Evolutionary conservation across 2,888 invertebrate genomes (phyloP), one percentile per base, ranked within the genome.

Genomic region (Ectemnius cavifrons): DNA sequence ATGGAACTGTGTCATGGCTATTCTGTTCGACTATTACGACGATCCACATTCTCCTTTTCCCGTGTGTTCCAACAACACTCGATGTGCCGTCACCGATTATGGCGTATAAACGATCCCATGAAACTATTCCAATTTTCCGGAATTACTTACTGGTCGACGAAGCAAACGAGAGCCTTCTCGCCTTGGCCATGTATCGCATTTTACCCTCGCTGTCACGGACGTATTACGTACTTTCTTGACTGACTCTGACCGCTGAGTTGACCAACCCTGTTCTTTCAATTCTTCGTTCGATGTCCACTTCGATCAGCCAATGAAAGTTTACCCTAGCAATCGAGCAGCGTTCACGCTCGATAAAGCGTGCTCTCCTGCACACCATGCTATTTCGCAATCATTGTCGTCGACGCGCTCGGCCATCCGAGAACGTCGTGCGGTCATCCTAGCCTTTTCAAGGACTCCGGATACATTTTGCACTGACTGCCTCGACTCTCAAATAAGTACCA

Each of bases 381-480:
- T 78, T 78, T 78, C 71, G 75, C 73, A 78, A 78, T 78, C 49
- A 78, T 73, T 73, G 78, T 75, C 71, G 69, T 79, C 78, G 78
- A 23, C 11, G 70, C 56, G 56, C 28, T 63, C 64, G 63, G 16
- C 69, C 73, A 77, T 73, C 77, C 73, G 23, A 23, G 23, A 23
- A 23, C 23, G 23, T 23, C 23, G 23, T 23, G 23, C 23, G 23
- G 23, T 56, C 65, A 70, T 79, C 67, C 2, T 73, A 78, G 75
- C 78, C 79, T 79, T 78, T 75, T 58, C 79, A 79, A 79, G 78
- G 78, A 63, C 75, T 59, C 73, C 67, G 58, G 64, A 72, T 37
- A 37, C 37, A 37, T 37, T 37, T 37, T 11, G 37, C 37, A 37
- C 37, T 1, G 8, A 8, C 6, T 37, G 5, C 1, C 37, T 37